These are phyloP conservation scores for Solenodon paradoxus DNA, from an alignment of 2,113 vertebrate species.

Conservation along the genomic window DNA sequence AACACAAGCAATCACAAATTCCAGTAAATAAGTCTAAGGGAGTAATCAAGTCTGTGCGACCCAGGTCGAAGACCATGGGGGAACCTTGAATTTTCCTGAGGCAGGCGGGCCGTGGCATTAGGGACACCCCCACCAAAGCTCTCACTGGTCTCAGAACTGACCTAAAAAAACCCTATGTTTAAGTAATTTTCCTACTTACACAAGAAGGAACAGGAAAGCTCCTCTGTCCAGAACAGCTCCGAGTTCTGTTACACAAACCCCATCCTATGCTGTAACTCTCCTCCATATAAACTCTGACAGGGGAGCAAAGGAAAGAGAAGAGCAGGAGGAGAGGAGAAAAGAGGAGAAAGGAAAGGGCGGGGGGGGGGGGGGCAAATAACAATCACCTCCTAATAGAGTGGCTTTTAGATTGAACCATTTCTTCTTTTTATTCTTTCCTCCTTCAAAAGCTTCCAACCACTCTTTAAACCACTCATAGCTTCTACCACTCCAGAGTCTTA, in stretches of 20 bases:
- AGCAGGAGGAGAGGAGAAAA: neutral
- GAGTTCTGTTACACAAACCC: neutral
- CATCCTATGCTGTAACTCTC: neutral
- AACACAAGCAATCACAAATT: neutral
- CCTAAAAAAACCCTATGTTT: neutral
- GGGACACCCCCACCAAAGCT: no score
- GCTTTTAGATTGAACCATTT: neutral
- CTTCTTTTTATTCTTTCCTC: neutral
- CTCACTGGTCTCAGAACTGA: neutral
- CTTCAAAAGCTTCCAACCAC: neutral
- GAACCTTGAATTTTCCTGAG: neutral
- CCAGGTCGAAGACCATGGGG: neutral
- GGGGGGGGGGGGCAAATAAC: neutral
- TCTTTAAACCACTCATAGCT: neutral
- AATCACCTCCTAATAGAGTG: neutral
- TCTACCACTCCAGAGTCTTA: constrained; percentile 24
- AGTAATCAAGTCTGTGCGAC: neutral
- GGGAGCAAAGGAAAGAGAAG: neutral
- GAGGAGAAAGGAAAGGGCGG: neutral
- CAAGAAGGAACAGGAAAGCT: neutral
- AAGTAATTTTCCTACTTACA: neutral
- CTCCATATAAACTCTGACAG: neutral
- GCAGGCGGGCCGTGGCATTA: neutral
- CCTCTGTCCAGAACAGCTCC: neutral
- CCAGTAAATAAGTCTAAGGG: neutral